Base-by-base conservation (phyloP, 1,140 invertebrate species). In the Gerris buenoi region DNA sequence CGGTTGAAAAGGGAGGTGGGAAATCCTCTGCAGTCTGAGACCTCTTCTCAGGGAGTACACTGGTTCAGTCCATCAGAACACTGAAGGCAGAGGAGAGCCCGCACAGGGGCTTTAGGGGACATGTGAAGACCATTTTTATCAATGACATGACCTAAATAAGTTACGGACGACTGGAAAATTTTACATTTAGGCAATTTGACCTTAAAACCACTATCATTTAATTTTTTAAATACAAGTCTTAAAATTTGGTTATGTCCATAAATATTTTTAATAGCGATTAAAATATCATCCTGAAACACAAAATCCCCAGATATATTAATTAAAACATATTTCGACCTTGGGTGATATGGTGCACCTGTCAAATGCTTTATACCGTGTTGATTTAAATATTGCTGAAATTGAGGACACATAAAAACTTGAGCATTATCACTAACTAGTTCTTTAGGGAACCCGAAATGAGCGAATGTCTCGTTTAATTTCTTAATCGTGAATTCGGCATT, bases 281-380 rank as follows among this genome's bases (percentile, higher is more conserved):
- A 65, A 65, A 68, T 68, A 57, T 68, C 63, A 33, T 68, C 67
- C 63, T 65, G 25, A 25, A 68, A 64, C 22, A 65, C 29, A 2
- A 15, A n/a, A 13, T 65, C 46, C 18, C 63, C 67, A 56, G 28
- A 1, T 18, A 68, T 25, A 1, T 63, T 33, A 25, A 1, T 18
- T 56, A 66, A 58, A 25, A 66, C 1, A 13, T 60, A 25, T 1
- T 66, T 58, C 25, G 60, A 13, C n/a, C n/a, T 58, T 60, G 59
- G n/a, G 25, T 66, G 65, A 25, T 60, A 66, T 26, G 18, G 14
- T 1, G 5, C 58, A 2, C 29, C 29, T 2, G 33, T n/a, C n/a
- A n/a, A n/a, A n/a, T n/a, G n/a, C n/a, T n/a, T n/a, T n/a, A n/a
- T n/a, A n/a, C n/a, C n/a, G n/a, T n/a, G n/a, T n/a, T n/a, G n/a